These are phyloP conservation scores for Poeciliopsis presidionis DNA, from an alignment of 2,797 vertebrate genomes.

Conservation along the genomic window DNA sequence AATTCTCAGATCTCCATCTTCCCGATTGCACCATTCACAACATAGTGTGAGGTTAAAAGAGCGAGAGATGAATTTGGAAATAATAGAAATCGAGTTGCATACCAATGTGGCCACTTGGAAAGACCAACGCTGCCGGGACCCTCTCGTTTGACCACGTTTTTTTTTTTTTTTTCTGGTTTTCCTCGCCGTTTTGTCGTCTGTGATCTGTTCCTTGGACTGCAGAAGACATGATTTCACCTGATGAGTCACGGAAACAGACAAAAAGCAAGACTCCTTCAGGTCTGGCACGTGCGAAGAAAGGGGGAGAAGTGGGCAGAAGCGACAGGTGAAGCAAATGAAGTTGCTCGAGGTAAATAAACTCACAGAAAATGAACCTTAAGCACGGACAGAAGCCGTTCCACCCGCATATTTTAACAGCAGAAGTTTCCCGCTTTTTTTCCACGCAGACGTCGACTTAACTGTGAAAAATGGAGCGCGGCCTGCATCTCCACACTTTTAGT, in stretches of 20 bases:
- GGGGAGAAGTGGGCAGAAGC: background rate
- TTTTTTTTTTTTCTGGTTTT: background rate
- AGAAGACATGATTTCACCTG: background rate
- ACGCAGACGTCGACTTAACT: background rate
- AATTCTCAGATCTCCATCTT: background rate
- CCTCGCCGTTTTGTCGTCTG: too few relatives aligned
- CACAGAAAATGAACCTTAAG: background rate
- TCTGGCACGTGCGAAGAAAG: background rate
- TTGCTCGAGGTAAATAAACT: background rate
- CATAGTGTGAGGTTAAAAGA: background rate
- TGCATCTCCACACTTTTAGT: background rate
- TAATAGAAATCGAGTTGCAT: background rate
- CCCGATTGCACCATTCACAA: background rate
- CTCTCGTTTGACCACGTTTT: background rate
- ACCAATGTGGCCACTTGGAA: background rate
- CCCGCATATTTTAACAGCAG: background rate
- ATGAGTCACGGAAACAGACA: background rate
- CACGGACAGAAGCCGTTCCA: background rate
- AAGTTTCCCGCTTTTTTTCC: background rate
- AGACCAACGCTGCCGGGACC: background rate
- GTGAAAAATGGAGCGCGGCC: background rate
- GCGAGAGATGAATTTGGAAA: background rate
- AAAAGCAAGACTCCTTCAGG: background rate
- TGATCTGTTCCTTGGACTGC: background rate
- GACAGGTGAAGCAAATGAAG: background rate